Conservation (phyloP, 2,113 vertebrate species). For the Xyliphius kryptos region DNA sequence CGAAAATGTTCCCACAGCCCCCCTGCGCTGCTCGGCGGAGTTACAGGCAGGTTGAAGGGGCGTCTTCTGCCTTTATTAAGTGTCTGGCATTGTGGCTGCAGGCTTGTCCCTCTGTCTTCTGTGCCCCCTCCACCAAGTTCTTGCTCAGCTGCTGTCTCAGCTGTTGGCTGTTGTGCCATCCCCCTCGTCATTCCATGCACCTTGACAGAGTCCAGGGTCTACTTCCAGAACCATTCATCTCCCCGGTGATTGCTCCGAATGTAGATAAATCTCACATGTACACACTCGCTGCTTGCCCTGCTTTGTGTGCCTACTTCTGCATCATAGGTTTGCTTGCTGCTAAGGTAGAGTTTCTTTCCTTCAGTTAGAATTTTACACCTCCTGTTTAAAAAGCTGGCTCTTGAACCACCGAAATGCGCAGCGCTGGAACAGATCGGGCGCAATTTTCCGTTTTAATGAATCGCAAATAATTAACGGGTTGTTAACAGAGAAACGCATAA, state of each 20-base stretch:
- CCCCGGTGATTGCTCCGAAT: conserved; percentile 79
- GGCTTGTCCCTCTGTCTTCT: conserved; percentile 51
- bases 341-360: conserved; percentile 8
- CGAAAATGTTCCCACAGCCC: conserved; percentile 65
- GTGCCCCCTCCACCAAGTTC: conserved; percentile 75
- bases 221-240: conserved; percentile 80
- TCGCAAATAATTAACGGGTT: conserved; percentile 32
- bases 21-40: conserved; percentile 51
- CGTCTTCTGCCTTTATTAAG: conserved; percentile 75
- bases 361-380: too few relatives aligned
- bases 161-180: conserved; percentile 71
- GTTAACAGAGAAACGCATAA: conserved; percentile 31
- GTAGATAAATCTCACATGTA: conserved; percentile 82
- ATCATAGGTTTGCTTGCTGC: conserved; percentile 42
- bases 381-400: conserved; percentile 34
- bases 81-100: conserved; percentile 50
- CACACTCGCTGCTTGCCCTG: conserved; percentile 56
- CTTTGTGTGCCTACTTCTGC: conserved; percentile 35
- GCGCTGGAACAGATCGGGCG: conserved; percentile 2
- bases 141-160: conserved; percentile 77
- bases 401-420: conserved; percentile 2
- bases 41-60: conserved; percentile 71
- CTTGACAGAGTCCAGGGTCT: conserved; percentile 57
- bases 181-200: conserved; percentile 72
- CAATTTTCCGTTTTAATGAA: conserved; percentile 16